Conservation (phyloP, 2,888 invertebrate genomes). For the Sarcophaga subvicina region DNA sequence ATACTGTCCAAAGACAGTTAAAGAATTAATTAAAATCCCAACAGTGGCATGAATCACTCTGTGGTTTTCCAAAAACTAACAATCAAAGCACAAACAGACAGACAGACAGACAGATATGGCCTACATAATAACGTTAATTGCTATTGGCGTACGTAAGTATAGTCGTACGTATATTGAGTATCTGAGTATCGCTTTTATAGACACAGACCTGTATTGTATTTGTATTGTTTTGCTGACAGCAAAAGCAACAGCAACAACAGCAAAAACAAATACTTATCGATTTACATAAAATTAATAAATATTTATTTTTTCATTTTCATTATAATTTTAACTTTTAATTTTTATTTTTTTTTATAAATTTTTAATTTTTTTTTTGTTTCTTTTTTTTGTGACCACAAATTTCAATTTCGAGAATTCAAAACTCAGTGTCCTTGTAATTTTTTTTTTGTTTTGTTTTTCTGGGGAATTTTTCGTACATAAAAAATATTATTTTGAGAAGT, state of each 20-base stretch:
- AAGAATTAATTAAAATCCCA: neutral
- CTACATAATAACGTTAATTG: slow-evolving; percentile 46
- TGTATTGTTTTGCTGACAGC: neutral
- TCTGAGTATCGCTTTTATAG: neutral
- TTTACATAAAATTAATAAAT: slow-evolving; percentile 18
- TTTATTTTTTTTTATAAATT: neutral
- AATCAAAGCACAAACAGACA: neutral
- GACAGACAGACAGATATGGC: slow-evolving; percentile 20
- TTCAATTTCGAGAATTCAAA: slow-evolving; percentile 21
- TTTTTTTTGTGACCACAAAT: too few relatives aligned
- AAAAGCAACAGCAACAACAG: neutral
- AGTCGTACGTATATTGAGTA: too few relatives aligned
- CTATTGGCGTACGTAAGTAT: slow-evolving; percentile 4
- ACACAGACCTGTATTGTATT: neutral
- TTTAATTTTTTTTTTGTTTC: neutral
- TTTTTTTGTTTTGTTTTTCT: neutral
- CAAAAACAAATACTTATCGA: too few relatives aligned
- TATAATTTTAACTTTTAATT: neutral
- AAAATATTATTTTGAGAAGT: slow-evolving; percentile 8
- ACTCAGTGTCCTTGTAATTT: slow-evolving; percentile 23
- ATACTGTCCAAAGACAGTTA: neutral
- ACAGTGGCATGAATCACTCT: neutral
- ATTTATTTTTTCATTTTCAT: slow-evolving; percentile 20
- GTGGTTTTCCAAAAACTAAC: slow-evolving; percentile 51
- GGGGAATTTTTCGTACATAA: slow-evolving; percentile 12